Conservation (phyloP, 2,113 vertebrate species). For the Hemiscyllium ocellatum region DNA sequence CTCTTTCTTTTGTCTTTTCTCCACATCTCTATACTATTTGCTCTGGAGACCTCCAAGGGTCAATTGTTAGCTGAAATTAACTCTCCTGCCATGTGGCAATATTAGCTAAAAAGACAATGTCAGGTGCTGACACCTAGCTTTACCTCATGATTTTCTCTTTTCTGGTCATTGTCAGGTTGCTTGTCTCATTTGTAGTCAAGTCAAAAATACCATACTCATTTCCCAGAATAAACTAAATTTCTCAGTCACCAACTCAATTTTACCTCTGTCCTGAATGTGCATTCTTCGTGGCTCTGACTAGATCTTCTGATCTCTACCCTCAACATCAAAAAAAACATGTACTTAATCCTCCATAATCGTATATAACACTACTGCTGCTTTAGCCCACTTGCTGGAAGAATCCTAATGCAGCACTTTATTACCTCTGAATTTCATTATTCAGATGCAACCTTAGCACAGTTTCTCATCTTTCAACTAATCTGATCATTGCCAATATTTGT, state of each 20-base stretch:
- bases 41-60: background rate
- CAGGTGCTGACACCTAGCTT: background rate
- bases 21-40: background rate
- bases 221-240: background rate
- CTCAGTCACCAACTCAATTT: background rate
- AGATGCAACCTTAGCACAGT: background rate
- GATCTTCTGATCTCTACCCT: background rate
- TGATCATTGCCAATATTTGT: background rate
- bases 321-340: background rate
- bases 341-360: background rate
- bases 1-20: no score
- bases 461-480: background rate
- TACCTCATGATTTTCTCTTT: background rate
- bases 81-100: background rate
- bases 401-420: background rate
- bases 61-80: background rate
- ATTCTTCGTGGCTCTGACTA: background rate
- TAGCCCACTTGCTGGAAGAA: background rate
- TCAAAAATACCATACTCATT: background rate
- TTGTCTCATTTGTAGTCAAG: background rate
- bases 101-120: background rate
- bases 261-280: background rate
- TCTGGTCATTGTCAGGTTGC: background rate
- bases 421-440: background rate
- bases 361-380: background rate